phyloP scores from a whole-genome alignment of 2,113 vertebrate species.

The Pitta sordida region DNA sequence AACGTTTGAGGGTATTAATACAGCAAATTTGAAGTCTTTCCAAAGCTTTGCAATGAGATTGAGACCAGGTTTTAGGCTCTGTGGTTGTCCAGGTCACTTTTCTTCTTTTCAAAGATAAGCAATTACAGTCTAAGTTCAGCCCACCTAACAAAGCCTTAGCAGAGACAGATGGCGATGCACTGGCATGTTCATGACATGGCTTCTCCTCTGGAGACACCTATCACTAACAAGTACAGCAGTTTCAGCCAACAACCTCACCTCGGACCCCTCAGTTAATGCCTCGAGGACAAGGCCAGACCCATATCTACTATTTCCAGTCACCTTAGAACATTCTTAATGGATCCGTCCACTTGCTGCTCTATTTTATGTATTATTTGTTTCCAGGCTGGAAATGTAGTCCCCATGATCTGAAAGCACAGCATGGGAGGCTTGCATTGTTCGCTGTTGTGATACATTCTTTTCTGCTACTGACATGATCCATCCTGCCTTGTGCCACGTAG shows the following conservation, averaged over 20 bases:
- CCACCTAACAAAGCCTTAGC: neutral
- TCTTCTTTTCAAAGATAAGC: neutral
- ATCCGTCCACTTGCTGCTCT: neutral
- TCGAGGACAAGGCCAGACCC: neutral
- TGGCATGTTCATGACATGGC: rapidly evolving
- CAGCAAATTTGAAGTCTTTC: neutral
- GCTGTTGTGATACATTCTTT: neutral
- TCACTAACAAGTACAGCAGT: rapidly evolving
- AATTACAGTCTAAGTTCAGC: neutral
- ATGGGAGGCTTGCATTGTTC: neutral
- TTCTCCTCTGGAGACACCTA: neutral
- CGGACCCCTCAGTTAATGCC: neutral
- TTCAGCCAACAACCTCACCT: neutral
- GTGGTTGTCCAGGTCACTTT: neutral
- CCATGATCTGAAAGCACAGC: neutral
- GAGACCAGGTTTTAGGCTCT: neutral
- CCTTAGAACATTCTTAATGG: neutral
- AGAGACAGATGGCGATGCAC: neutral
- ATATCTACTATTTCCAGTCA: neutral
- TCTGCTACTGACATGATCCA: neutral
- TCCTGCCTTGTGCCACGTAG: neutral
- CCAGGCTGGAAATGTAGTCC: neutral
- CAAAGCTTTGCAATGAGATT: neutral
- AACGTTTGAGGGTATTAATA: neutral
- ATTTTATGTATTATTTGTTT: neutral